Evolutionary conservation across 1,140 invertebrate genomes (phyloP).

Genomic region (Plodia interpunctella): DNA sequence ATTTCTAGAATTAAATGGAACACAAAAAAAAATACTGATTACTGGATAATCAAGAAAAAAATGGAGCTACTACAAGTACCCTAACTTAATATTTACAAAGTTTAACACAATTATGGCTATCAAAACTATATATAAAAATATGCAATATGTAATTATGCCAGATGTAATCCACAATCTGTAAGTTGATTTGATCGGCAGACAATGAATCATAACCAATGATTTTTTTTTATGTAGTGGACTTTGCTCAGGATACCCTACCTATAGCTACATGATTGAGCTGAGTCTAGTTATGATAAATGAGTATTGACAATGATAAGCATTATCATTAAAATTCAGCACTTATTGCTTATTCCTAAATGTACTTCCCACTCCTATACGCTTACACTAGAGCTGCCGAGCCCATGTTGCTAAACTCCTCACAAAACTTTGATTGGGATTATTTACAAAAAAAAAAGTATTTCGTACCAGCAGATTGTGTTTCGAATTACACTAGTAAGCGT

Average conservation of each 20-base stretch:
- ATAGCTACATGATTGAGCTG: slow-evolving; percentile 32
- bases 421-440: neutral
- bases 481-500: slow-evolving; percentile 60
- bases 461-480: slow-evolving; percentile 15
- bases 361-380: slow-evolving; percentile 41
- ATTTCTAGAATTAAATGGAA: slow-evolving; percentile 11
- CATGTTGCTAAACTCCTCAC: neutral
- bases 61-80: slow-evolving; percentile 17
- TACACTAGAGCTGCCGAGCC: slow-evolving; percentile 21
- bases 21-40: slow-evolving; percentile 26
- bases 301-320: slow-evolving; percentile 64
- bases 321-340: slow-evolving; percentile 55
- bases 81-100: slow-evolving; percentile 29
- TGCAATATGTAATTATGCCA: slow-evolving; percentile 16
- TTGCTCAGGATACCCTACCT: slow-evolving; percentile 15
- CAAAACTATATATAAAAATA: slow-evolving; percentile 29
- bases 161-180: slow-evolving; percentile 30
- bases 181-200: slow-evolving; percentile 47
- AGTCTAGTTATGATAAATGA: slow-evolving; percentile 47
- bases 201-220: slow-evolving; percentile 30
- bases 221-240: slow-evolving; percentile 1
- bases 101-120: slow-evolving; percentile 29
- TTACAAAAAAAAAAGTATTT: slow-evolving; percentile 10
- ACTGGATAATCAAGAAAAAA: slow-evolving; percentile 21
- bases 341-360: slow-evolving; percentile 61